Percentiles rank a stretch among this genome's conserved stretches.
These are phyloP conservation scores for Clarias magur DNA, from an alignment of 2,113 vertebrate species.

Conservation along the genomic window DNA sequence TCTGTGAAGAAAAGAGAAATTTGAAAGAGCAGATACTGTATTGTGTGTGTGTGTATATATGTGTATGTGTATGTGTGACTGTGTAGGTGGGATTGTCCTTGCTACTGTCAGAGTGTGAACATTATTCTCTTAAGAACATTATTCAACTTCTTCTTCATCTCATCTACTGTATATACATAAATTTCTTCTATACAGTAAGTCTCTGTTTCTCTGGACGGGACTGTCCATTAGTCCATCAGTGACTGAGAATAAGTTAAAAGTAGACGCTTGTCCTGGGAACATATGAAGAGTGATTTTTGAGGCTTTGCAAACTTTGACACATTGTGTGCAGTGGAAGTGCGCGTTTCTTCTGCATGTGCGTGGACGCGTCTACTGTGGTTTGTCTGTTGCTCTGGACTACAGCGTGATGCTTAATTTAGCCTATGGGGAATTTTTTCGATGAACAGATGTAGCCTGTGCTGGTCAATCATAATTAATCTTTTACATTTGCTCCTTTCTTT, in stretches of 20 bases:
- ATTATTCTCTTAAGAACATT: not conserved
- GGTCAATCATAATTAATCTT: conserved; percentile 54
- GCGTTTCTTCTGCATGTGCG: conserved; percentile 33
- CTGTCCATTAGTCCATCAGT: conserved; percentile 66
- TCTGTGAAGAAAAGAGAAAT: conserved; percentile 82
- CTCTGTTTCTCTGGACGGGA: conserved; percentile 60
- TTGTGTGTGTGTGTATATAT: not conserved
- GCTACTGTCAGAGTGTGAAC: not conserved
- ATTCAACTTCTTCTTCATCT: not conserved
- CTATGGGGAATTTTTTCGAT: conserved; percentile 59
- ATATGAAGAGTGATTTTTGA: conserved; percentile 31
- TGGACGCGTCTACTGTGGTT: conserved; percentile 41
- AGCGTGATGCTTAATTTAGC: conserved; percentile 63
- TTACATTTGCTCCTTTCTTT: conserved; percentile 47
- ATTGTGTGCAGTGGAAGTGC: conserved; percentile 19
- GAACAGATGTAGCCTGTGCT: conserved; percentile 58
- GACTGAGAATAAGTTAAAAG: conserved; percentile 48
- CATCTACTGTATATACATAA: not conserved
- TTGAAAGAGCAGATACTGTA: conserved; percentile 51
- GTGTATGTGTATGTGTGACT: not conserved
- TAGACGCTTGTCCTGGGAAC: conserved; percentile 28
- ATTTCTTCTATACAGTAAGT: conserved; percentile 55
- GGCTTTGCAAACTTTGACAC: not conserved
- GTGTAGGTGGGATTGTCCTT: not conserved
- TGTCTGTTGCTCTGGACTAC: conserved; percentile 52